Evolutionary conservation across 2,113 vertebrate species (phyloP), one percentile per base, ranked within the genome.

Genomic region (Oreochromis niloticus): DNA sequence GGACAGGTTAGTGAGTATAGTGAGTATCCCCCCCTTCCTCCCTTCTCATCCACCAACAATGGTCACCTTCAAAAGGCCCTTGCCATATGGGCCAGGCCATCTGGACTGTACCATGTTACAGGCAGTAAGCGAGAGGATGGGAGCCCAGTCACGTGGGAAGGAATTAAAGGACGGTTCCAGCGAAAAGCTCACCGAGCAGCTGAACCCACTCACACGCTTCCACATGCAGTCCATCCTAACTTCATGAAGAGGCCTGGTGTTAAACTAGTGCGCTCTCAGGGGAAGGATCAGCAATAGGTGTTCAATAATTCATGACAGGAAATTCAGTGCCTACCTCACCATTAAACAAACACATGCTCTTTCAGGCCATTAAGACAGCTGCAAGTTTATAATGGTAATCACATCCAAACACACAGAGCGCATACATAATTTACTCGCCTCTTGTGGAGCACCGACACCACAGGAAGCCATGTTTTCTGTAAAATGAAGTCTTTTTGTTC

Each of bases 71-170:
- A 93, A 79, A 92, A 93, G 75, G 87, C 90, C 91, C 91, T 93
- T 93, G 91, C 93, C 94, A 95, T 95, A 94, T 94, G 93, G 92
- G 24, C 89, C 80, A 24, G 68, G 61, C 93, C 94, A 94, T 95
- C 94, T 95, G 94, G 95, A 92, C 89, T 88, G 93, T 94, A 93
- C 92, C 93, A 93, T 83, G 56, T 92, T 90, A 85, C 63, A 80
- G 81, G 78, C 71, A 80, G 83, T 30, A 85, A 36, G 82, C 84
- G 87, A 78, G 66, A 79, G 85, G 22, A 30, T 2, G 52, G 50
- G 68, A 87, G 81, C 63, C 32, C 56, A 19, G 84, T 50, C 6
- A 50, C 34, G 6, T 68, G 41, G 63, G 24, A 61, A 32, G 68
- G 80, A 57, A 68, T 90, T 14, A 86, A 79, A 41, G 14, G 22